These are phyloP conservation scores for Mirounga angustirostris DNA, from an alignment of 2,113 vertebrate species.

Conservation along the genomic window DNA sequence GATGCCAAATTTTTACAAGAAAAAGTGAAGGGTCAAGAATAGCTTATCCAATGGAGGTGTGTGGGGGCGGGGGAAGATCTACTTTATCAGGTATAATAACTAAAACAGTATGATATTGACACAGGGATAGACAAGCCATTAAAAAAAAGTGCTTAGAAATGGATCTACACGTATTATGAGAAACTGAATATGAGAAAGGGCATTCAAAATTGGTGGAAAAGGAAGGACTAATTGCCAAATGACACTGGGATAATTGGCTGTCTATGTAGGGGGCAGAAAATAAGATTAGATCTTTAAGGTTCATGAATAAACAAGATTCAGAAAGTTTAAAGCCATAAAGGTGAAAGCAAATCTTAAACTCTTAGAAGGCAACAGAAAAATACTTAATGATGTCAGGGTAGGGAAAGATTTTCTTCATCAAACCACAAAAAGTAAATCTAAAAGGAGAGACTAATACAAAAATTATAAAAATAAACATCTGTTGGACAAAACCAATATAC, in stretches of 20 bases:
- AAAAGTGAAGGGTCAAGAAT: neutral
- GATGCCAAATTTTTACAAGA: neutral
- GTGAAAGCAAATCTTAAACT: neutral
- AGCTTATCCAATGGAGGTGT: neutral
- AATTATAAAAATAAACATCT: neutral
- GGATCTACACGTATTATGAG: neutral
- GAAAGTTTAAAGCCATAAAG: neutral
- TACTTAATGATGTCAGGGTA: neutral
- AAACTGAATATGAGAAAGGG: neutral
- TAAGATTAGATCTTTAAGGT: conserved; percentile 27
- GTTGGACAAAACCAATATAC: neutral
- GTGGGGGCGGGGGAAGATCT: neutral
- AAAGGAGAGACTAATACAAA: neutral
- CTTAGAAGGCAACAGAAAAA: neutral
- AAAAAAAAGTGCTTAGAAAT: neutral
- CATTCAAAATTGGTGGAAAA: neutral
- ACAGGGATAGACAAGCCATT: neutral
- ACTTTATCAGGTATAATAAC: neutral
- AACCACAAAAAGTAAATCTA: neutral
- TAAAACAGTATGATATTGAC: neutral
- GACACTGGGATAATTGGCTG: neutral
- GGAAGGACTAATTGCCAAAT: neutral
- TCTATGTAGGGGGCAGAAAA: neutral
- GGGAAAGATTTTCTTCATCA: neutral
- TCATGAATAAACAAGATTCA: neutral